A percentile compares a stretch with the other conserved stretches of the same genome.
Evolutionary conservation across 2,113 vertebrate genomes (phyloP).

Genomic region (Dicentrarchus labrax): DNA sequence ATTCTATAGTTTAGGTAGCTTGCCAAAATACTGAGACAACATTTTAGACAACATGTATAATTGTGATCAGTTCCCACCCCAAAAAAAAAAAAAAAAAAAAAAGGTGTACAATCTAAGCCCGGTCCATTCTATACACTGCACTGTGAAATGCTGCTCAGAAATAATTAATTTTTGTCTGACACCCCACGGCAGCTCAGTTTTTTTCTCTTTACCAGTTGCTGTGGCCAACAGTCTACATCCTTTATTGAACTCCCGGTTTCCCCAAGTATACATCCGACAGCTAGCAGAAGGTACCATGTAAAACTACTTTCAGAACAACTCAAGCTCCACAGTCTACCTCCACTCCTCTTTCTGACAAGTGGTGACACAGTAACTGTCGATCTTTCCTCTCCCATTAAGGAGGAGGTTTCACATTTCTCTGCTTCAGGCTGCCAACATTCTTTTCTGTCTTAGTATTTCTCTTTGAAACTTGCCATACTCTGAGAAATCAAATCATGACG

Average conservation of each 20-base stretch:
- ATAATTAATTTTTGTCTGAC: constrained; percentile 57
- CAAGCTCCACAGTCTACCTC: constrained; percentile 56
- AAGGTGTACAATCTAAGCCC: neutral
- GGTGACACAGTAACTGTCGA: constrained; percentile 80
- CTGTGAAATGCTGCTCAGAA: constrained; percentile 21
- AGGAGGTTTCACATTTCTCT: constrained; percentile 71
- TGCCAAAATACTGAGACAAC: neutral
- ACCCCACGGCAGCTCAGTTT: constrained; percentile 1
- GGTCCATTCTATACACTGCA: neutral
- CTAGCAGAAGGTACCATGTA: constrained; percentile 70
- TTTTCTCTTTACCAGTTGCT: constrained; percentile 16
- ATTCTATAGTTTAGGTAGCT: neutral
- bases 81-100: neutral
- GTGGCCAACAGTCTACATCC: constrained; percentile 46
- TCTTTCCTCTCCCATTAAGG: constrained; percentile 79
- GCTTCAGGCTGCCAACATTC: constrained; percentile 69
- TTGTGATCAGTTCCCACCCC: neutral
- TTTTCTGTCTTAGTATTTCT: constrained; percentile 63
- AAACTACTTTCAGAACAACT: constrained; percentile 77
- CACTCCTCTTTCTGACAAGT: constrained; percentile 71
- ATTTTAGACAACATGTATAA: neutral
- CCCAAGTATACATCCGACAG: constrained; percentile 60
- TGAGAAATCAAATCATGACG: constrained; percentile 74
- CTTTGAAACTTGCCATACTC: constrained; percentile 72
- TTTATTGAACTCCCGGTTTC: constrained; percentile 57